Base-by-base conservation (phyloP, 2,113 vertebrate species). In the Psilopsiagon aurifrons region DNA sequence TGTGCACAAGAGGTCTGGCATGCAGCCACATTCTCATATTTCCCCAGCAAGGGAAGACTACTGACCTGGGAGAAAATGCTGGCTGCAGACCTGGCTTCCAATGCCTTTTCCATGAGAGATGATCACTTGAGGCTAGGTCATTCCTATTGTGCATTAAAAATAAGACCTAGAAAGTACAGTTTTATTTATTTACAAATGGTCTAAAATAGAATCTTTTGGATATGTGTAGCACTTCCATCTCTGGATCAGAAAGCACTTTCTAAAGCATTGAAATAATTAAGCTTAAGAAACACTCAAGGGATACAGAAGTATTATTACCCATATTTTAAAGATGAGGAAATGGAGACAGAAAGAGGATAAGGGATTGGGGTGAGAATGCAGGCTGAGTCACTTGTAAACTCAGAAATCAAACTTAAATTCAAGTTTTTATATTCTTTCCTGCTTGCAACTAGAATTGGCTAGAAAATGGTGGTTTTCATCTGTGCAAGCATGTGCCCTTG, bases 291-390 rank as follows among this genome's bases (percentile, higher is more conserved):
- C 77, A 70, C 94, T 92, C 88, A 23, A 89, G 92, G 91, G 94
- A 94, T 67, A 64, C 77, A 79, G 77, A 90, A 94, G 25, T 93
- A 91, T 92, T 96, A 94, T 94, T 91, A 94, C 19, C 86, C 95
- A 95, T 96, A 95, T 96, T 97, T 96, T 94, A 96, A 89, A 92
- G 91, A 97, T 96, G 96, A 96, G 73, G 74, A 93, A 94, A 96
- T 92, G 74, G 57, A 94, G 77, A 86, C 86, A 87, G 86, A 92
- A 78, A 79, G 57, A 89, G 74, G 67, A 82, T 85, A 91, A 83
- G 63, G 49, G 75, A 54, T 81, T 93, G 20, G 44, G 82, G 70
- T 86, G 74, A 94, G 88, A 94, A 89, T 0, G 0, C 31, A 89
- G 63, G 24, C 94, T 89, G 83, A 94, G 83, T 85, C 39, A 59